Evolutionary conservation across 2,797 vertebrate species (phyloP).

Genomic region (Lagodon rhomboides): DNA sequence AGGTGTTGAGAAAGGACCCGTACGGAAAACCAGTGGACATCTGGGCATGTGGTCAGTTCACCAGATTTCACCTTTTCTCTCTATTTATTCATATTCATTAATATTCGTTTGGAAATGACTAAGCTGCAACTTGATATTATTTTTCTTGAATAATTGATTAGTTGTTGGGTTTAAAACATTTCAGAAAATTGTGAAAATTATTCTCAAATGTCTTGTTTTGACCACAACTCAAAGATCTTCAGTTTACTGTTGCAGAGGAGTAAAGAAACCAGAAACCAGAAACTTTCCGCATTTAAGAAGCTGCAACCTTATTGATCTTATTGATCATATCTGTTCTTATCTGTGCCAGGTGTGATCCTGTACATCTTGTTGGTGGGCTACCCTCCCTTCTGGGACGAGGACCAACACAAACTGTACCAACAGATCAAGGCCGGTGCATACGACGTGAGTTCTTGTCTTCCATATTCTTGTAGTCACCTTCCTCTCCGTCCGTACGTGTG

Average conservation of each 20-base stretch:
- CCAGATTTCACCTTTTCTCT: constrained; percentile 59
- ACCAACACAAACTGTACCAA: constrained; percentile 98
- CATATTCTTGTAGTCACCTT: not conserved
- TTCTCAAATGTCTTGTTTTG: too few relatives aligned
- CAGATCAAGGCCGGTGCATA: constrained; percentile 99
- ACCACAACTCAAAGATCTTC: too few relatives aligned
- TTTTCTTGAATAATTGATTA: too few relatives aligned
- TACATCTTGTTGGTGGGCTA: constrained; percentile 98
- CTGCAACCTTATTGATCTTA: too few relatives aligned
- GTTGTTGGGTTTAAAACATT: too few relatives aligned
- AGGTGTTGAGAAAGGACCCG: constrained; percentile 98
- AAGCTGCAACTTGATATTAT: too few relatives aligned
- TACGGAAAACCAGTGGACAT: constrained; percentile 99
- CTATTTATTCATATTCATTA: not conserved
- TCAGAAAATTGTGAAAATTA: too few relatives aligned
- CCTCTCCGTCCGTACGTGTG: not conserved
- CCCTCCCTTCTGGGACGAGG: constrained; percentile 98
- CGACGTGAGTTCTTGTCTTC: constrained; percentile 88
- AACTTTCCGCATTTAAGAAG: too few relatives aligned
- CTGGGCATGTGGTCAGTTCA: constrained; percentile 97
- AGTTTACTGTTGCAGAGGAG: too few relatives aligned
- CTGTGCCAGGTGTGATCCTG: constrained; percentile 92
- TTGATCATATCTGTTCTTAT: too few relatives aligned
- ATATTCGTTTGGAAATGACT: not conserved
- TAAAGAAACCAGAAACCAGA: too few relatives aligned